A percentile compares a stretch with the other conserved stretches of the same genome.
phyloP scores from a whole-genome alignment of 2,113 vertebrate species.

The Mesembrinibis cayennensis region DNA sequence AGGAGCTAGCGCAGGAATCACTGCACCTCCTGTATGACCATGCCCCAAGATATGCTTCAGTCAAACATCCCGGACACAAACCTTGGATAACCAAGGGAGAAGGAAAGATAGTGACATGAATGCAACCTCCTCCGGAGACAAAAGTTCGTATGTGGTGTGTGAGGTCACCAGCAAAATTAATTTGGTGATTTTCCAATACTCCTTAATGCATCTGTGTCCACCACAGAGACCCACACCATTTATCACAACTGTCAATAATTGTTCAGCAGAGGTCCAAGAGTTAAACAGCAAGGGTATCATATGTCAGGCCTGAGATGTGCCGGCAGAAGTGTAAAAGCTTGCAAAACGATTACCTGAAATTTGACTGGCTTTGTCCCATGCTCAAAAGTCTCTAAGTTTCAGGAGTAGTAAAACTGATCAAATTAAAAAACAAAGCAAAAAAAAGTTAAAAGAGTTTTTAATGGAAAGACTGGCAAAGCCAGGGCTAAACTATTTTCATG shows the following conservation, averaged over 20 bases:
- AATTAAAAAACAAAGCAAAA: constrained; percentile 18
- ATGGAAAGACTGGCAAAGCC: neutral
- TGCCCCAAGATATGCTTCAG: neutral
- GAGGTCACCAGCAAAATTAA: neutral
- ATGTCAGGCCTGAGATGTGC: neutral
- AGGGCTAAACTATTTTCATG: neutral
- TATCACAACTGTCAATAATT: neutral
- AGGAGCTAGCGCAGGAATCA: neutral
- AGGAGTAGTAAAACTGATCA: neutral
- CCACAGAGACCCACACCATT: neutral
- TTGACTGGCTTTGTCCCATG: neutral
- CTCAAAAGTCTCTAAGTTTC: neutral
- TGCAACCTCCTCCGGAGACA: neutral
- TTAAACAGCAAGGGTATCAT: neutral
- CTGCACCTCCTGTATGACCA: rapidly evolving
- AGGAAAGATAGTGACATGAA: neutral
- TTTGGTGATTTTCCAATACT: neutral
- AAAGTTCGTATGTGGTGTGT: rapidly evolving
- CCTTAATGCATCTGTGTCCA: neutral
- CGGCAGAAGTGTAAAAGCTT: neutral
- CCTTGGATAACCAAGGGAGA: neutral
- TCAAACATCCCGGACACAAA: neutral
- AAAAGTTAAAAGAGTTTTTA: neutral
- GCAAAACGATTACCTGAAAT: neutral
- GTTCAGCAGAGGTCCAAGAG: neutral